Percentiles rank a stretch among this genome's conserved stretches.
phyloP scores from a whole-genome alignment of 1,140 invertebrate genomes.

The Rhopalosiphum maidis region DNA sequence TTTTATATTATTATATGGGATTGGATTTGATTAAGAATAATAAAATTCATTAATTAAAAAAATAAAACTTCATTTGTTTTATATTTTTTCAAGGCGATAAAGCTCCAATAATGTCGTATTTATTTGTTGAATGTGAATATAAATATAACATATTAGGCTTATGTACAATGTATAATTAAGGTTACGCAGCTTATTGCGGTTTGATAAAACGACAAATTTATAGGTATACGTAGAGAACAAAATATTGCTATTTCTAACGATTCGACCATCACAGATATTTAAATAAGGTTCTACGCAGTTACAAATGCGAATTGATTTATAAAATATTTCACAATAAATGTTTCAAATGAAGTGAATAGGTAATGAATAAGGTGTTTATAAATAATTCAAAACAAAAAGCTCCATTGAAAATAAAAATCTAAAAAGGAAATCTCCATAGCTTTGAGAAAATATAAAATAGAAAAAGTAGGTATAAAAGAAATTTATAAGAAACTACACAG shows the following conservation, averaged over 20 bases:
- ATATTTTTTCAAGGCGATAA: neutral
- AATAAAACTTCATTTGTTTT: neutral
- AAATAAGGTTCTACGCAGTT: neutral
- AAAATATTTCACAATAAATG: neutral
- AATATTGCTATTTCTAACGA: neutral
- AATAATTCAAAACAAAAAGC: neutral
- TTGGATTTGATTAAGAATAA: neutral
- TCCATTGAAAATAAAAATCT: neutral
- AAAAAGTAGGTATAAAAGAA: neutral
- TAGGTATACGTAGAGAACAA: neutral
- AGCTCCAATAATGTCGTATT: neutral
- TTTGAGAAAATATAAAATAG: neutral
- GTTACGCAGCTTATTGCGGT: neutral
- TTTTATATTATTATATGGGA: neutral
- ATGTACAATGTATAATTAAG: neutral
- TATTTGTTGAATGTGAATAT: neutral
- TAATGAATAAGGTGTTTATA: neutral
- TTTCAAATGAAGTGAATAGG: neutral
- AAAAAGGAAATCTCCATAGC: neutral
- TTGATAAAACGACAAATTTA: neutral
- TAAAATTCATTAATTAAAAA: too few relatives aligned
- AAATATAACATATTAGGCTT: neutral
- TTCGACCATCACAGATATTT: neutral
- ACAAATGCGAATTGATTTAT: neutral
- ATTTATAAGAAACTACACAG: neutral